Conservation (phyloP, 2,888 invertebrate species). For the Trisateles emortualis region DNA sequence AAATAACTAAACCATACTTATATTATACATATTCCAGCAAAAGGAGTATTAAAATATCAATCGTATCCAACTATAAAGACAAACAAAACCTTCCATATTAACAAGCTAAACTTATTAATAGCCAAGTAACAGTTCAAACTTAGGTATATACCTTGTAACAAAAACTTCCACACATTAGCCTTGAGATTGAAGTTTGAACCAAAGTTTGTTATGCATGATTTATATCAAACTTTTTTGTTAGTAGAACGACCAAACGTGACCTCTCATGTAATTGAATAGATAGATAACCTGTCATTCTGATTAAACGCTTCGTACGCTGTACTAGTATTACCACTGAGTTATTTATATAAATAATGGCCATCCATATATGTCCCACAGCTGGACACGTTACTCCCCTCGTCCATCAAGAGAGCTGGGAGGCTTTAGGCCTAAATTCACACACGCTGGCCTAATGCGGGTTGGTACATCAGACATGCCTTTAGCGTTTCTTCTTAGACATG, state of each 20-base stretch:
- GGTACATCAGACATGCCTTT: too few relatives aligned
- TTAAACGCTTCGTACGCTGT: neutral
- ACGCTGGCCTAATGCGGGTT: too few relatives aligned
- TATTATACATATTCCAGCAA: too few relatives aligned
- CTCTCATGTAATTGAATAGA: slow-evolving; percentile 14
- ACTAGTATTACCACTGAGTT: neutral
- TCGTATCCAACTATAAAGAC: neutral
- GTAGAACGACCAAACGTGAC: slow-evolving; percentile 3
- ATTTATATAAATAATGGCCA: too few relatives aligned
- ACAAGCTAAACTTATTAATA: slow-evolving; percentile 13
- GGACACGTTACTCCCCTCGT: too few relatives aligned
- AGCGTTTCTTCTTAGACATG: too few relatives aligned
- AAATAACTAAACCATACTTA: too few relatives aligned
- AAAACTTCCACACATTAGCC: slow-evolving; percentile 34
- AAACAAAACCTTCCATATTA: slow-evolving; percentile 1
- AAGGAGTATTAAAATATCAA: neutral
- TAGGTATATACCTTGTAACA: slow-evolving; percentile 25
- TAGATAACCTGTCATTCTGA: neutral
- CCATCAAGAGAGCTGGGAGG: too few relatives aligned
- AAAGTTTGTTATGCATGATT: slow-evolving; percentile 31
- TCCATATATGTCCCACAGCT: too few relatives aligned
- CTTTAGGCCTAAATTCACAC: too few relatives aligned
- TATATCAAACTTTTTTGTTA: slow-evolving; percentile 31
- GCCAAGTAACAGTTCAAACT: slow-evolving; percentile 25
- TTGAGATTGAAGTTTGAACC: slow-evolving; percentile 35